Conservation (phyloP, 2,888 invertebrate species). For the Archips xylosteana region DNA sequence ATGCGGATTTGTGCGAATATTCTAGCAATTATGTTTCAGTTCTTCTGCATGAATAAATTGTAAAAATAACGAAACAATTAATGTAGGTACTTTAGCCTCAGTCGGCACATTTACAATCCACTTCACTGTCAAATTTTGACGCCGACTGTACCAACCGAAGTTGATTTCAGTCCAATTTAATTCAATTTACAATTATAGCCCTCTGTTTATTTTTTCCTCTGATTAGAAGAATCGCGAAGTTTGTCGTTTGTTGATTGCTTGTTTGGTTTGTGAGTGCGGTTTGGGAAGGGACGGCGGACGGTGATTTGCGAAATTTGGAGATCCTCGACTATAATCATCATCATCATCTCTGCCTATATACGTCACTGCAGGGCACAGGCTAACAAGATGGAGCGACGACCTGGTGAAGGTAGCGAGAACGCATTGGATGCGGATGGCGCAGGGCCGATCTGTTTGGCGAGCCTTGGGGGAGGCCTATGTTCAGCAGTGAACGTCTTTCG, state of each 20-base stretch:
- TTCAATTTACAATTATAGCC: conserved; percentile 81
- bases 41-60: too few relatives aligned
- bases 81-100: not conserved
- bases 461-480: too few relatives aligned
- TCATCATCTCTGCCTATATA: too few relatives aligned
- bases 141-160: conserved; percentile 53
- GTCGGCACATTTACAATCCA: not conserved
- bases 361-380: too few relatives aligned
- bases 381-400: too few relatives aligned
- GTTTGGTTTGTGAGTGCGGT: conserved; percentile 46
- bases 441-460: too few relatives aligned
- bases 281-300: not conserved
- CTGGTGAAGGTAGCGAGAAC: too few relatives aligned
- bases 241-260: conserved; percentile 63
- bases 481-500: too few relatives aligned
- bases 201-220: conserved; percentile 69
- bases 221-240: conserved; percentile 42
- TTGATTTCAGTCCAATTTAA: conserved; percentile 77
- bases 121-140: not conserved
- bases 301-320: not conserved
- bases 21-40: too few relatives aligned
- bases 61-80: not conserved
- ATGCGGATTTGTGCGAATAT: too few relatives aligned
- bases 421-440: too few relatives aligned
- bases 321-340: not conserved